Base-by-base conservation (phyloP, 2,113 vertebrate species). In the Psettodes erumei region DNA sequence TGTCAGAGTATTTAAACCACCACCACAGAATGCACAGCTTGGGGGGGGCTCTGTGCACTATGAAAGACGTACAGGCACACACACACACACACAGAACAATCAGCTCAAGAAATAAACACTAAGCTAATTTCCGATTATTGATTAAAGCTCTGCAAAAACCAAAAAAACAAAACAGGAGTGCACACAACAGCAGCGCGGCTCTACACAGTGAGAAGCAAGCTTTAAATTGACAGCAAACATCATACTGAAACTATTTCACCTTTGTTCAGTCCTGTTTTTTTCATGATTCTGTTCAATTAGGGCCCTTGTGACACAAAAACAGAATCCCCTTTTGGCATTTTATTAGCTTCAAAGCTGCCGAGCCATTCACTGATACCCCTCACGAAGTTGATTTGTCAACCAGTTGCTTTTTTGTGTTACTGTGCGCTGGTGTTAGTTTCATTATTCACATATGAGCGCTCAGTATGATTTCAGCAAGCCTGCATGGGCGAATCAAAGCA, bases 281-380 rank as follows among this genome's bases (percentile, higher is more conserved):
- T 79, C 83, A 82, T 77, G 54, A 81, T 56, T 48, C 40, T 19
- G 28, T 48, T 80, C 75, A 87, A 81, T 84, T 69, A 79, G 42
- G 48, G 43, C 72, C 82, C 37, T 59, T 66, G 84, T 88, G 88
- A 86, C 84, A 66, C 74, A 87, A 72, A 86, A 65, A 56, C 67
- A 85, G 70, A 88, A 69, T 32, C 16, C 19, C 16, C 68, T 65
- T 63, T 69, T n/a, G 54, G 59, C 73, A n/a, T 84, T 79, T 86
- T 82, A 37, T 71, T 71, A 71, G 68, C 83, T 79, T 88, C 87
- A 86, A 89, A 90, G 82, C 56, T 68, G 51, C 80, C 8, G 27
- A 85, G 63, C 33, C 33, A 45, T 73, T 81, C 75, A 55, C 38
- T 75, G 86, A 89, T 83, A 79, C 48, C 58, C 71, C 75, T 76